A percentile compares a stretch with the other conserved stretches of the same genome.
Conservation (phyloP, 2,888 invertebrate species). For the Microchrysa polita region DNA sequence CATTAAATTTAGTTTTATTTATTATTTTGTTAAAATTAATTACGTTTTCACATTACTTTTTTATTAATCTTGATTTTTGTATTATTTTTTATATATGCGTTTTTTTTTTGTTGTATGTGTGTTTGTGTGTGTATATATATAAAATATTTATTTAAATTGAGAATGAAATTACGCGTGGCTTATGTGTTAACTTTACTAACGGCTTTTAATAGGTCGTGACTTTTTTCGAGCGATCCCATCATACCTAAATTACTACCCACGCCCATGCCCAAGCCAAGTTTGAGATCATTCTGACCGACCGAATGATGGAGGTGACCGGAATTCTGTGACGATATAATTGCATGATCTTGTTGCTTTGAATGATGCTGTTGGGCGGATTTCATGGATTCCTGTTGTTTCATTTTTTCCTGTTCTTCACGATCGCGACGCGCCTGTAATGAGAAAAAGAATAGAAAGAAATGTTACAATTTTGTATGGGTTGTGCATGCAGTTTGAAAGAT, state of each 20-base stretch:
- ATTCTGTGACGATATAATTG: conserved; percentile 63
- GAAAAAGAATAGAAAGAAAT: too few relatives aligned
- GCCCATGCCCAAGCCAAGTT: conserved; percentile 63
- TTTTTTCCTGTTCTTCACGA: conserved; percentile 89
- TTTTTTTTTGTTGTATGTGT: conserved; percentile 24
- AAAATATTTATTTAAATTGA: conserved; percentile 52
- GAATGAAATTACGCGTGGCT: conserved; percentile 55
- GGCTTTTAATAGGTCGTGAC: conserved; percentile 63
- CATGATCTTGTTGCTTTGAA: conserved; percentile 62
- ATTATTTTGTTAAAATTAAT: conserved; percentile 40
- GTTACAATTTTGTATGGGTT: too few relatives aligned
- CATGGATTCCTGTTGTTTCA: conserved; percentile 90
- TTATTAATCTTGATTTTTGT: background rate
- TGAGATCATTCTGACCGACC: conserved; percentile 64
- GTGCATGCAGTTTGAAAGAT: too few relatives aligned
- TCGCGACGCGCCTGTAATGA: conserved; percentile 76
- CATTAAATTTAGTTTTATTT: conserved; percentile 21
- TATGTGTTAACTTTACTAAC: conserved; percentile 66
- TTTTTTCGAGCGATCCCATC: conserved; percentile 65
- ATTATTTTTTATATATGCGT: conserved; percentile 5
- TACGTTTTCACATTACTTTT: background rate
- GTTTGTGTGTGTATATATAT: conserved; percentile 47
- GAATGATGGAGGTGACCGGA: conserved; percentile 64
- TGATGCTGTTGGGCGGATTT: conserved; percentile 85
- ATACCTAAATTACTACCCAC: conserved; percentile 64